Evolutionary conservation across 2,797 vertebrate species (phyloP).

Genomic region (Carduelis carduelis): DNA sequence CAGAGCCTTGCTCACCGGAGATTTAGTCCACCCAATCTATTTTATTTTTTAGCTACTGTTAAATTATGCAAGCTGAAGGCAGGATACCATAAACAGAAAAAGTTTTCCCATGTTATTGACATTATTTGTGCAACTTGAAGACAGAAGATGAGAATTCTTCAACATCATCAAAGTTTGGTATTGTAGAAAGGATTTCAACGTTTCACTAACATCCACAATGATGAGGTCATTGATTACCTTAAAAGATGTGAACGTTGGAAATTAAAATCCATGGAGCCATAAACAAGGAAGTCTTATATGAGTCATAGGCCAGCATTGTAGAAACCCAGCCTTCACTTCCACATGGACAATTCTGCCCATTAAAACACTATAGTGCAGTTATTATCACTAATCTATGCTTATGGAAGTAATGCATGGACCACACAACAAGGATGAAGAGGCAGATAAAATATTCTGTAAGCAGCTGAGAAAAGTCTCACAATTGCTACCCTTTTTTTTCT

Average conservation of each 20-base stretch:
- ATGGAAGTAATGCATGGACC: neutral
- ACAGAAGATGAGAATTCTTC: neutral
- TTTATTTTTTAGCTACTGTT: neutral
- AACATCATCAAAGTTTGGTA: neutral
- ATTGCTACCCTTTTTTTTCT: neutral
- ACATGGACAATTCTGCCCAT: neutral
- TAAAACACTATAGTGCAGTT: neutral
- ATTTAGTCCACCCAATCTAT: neutral
- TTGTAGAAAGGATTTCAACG: neutral
- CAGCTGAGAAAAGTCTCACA: neutral
- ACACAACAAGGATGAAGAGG: neutral
- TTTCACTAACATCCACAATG: neutral
- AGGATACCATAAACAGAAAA: neutral
- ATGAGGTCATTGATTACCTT: neutral
- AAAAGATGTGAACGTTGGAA: neutral
- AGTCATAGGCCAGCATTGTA: neutral
- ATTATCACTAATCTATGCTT: neutral
- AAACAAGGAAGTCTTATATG: neutral
- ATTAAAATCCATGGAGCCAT: neutral
- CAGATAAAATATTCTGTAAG: neutral
- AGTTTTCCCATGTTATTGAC: neutral
- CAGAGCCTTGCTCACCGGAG: neutral
- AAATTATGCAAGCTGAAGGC: neutral
- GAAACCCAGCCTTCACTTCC: neutral
- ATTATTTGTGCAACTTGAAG: neutral